Conservation (phyloP, 92 coral and sea anemone genomes). For the Meandrina meandrites region DNA sequence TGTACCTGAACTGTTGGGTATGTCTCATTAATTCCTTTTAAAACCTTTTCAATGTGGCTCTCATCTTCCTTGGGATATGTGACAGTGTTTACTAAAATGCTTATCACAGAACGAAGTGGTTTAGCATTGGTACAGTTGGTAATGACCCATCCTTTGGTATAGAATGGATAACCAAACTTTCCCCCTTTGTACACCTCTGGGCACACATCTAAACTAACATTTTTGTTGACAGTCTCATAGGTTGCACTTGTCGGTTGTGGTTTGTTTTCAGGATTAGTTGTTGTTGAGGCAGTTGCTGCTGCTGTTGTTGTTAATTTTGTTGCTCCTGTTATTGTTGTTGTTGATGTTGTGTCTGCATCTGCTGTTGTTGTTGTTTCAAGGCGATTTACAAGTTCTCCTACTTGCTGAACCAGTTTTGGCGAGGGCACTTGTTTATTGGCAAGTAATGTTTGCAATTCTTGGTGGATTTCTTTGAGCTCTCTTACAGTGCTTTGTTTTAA, state of each 20-base stretch:
- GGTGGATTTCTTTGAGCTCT: slow-evolving; percentile 44
- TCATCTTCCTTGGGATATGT: slow-evolving; percentile 20
- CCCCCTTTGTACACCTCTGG: slow-evolving; percentile 53
- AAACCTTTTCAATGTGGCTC: slow-evolving; percentile 34
- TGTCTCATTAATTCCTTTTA: slow-evolving; percentile 29
- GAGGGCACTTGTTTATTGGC: slow-evolving; percentile 23
- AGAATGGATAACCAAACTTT: slow-evolving; percentile 49
- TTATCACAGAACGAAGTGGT: slow-evolving; percentile 44
- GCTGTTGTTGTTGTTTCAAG: not conserved
- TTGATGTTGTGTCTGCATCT: not conserved
- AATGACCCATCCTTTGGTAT: slow-evolving; percentile 37
- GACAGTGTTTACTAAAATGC: slow-evolving; percentile 38
- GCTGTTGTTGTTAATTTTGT: not conserved
- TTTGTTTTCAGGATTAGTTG: not conserved
- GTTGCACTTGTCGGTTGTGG: not conserved
- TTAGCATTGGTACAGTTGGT: slow-evolving; percentile 47
- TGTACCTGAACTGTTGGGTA: slow-evolving; percentile 43
- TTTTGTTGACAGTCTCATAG: not conserved
- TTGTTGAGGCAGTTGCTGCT: not conserved
- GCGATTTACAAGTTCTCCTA: slow-evolving; percentile 13
- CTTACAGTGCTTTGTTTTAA: slow-evolving; percentile 3
- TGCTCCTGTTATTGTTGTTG: too few species aligned
- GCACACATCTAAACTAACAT: slow-evolving; percentile 34
- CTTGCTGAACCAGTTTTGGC: not conserved
- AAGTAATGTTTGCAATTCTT: slow-evolving; percentile 22